Conservation (phyloP, 2,888 invertebrate species). For the Melinopterus prodromus region DNA sequence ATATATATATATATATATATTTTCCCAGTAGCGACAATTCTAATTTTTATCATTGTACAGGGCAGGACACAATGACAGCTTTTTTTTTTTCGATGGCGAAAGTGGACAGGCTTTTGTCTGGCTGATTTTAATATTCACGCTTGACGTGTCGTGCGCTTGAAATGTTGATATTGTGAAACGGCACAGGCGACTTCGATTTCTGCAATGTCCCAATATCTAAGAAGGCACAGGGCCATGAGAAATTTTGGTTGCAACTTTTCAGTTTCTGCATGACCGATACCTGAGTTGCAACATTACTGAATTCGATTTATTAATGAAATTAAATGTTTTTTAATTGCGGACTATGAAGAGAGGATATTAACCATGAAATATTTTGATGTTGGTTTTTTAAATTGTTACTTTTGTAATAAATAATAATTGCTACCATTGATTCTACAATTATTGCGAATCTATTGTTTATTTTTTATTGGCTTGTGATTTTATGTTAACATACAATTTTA, state of each 20-base stretch:
- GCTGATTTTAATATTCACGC: conserved; percentile 42
- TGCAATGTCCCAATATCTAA: neutral
- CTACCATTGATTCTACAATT: no score
- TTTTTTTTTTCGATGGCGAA: conserved; percentile 38
- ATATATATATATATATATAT: no score
- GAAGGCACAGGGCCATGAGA: neutral
- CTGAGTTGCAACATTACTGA: neutral
- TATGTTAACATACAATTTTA: no score
- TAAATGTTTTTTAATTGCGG: no score
- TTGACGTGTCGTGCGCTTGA: conserved; percentile 17
- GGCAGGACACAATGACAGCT: conserved; percentile 6
- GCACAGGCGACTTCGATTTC: neutral
- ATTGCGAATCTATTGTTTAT: no score
- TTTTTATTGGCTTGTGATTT: no score
- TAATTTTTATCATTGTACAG: conserved; percentile 4
- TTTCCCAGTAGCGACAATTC: neutral
- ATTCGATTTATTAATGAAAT: neutral
- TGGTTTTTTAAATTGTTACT: no score
- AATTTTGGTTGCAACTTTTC: neutral
- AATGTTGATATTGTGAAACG: neutral
- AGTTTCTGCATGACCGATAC: neutral
- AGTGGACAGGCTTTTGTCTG: conserved; percentile 36
- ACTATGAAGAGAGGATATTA: no score
- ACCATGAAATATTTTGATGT: no score
- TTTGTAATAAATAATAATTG: no score